These are phyloP conservation scores for Ctenodactylus gundi DNA, from an alignment of 2,113 vertebrate genomes.

Conservation along the genomic window DNA sequence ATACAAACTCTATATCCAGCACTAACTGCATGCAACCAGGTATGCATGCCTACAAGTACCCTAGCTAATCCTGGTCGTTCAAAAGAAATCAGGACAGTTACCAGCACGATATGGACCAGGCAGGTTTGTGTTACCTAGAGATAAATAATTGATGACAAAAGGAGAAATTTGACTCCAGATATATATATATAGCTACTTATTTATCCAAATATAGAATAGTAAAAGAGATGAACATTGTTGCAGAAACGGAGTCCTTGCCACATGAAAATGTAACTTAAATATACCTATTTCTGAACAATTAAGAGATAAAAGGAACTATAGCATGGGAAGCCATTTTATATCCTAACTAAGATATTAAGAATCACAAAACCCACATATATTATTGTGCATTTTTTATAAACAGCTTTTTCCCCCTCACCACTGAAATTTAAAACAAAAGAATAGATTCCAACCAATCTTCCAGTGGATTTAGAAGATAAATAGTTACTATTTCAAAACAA, in stretches of 20 bases:
- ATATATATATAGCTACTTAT: neutral
- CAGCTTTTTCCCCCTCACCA: neutral
- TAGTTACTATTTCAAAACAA: neutral
- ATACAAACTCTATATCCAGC: neutral
- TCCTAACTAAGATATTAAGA: neutral
- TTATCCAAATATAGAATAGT: neutral
- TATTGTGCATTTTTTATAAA: neutral
- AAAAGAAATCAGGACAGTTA: neutral
- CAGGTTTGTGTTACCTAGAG: neutral
- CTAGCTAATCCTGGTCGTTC: neutral
- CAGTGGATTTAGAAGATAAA: neutral
- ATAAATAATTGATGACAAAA: neutral
- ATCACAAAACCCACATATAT: neutral
- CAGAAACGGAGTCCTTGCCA: neutral
- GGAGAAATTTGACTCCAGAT: neutral
- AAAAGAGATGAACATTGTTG: neutral
- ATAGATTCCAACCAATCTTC: neutral
- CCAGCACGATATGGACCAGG: neutral
- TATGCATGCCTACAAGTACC: neutral
- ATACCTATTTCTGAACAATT: neutral
- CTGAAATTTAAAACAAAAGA: neutral
- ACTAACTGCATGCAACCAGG: neutral
- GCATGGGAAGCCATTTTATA: neutral
- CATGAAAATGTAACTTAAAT: conserved; percentile 9
- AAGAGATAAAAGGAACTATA: neutral